A percentile compares a stretch with the other conserved stretches of the same genome.
Evolutionary conservation across 2,888 invertebrate species (phyloP).

Genomic region (Pyrrhia umbra): DNA sequence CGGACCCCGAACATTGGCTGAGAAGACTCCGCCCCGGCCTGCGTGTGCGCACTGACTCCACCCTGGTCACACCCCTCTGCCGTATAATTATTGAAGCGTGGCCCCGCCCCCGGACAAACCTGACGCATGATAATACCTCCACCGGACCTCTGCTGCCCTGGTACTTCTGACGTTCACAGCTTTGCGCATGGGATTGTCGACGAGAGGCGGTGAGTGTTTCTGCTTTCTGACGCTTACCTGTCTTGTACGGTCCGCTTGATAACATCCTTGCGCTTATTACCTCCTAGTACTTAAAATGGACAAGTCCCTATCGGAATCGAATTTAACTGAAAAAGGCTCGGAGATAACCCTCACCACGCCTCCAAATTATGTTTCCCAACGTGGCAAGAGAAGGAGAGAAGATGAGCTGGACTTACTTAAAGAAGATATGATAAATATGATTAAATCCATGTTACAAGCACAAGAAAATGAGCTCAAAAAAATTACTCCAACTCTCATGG

Average conservation of each 20-base stretch:
- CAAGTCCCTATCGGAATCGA: constrained; percentile 1
- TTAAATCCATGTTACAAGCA: background rate
- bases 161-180: background rate
- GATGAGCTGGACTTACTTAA: too few relatives aligned
- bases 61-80: background rate
- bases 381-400: background rate
- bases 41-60: background rate
- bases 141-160: background rate
- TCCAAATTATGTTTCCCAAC: background rate
- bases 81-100: background rate
- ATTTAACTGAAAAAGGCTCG: background rate
- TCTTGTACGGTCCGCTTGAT: background rate
- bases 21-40: too few relatives aligned
- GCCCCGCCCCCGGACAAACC: background rate
- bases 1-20: too few relatives aligned
- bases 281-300: background rate
- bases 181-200: too few relatives aligned
- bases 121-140: background rate
- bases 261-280: background rate
- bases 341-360: background rate
- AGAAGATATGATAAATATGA: background rate
- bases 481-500: constrained; percentile 1
- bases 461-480: constrained; percentile 4
- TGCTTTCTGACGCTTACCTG: background rate
- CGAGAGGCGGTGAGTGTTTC: too few relatives aligned